phyloP scores from a whole-genome alignment of 1,140 invertebrate species.

The Plectus sambesii region DNA sequence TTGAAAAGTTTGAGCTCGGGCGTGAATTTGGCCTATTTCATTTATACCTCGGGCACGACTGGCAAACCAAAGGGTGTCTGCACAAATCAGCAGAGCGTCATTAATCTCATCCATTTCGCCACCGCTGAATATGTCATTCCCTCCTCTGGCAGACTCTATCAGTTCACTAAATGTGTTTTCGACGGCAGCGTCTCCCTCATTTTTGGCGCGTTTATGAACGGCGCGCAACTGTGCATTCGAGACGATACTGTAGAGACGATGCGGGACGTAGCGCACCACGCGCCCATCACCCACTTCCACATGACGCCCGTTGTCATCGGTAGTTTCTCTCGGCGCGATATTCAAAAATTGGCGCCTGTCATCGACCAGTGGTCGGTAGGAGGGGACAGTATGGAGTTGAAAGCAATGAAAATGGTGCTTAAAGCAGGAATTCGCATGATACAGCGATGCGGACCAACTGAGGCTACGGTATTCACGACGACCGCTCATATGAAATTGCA shows the following conservation, averaged over 20 bases:
- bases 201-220: slow-evolving; percentile 1
- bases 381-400: slow-evolving; percentile 4
- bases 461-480: slow-evolving; percentile 11
- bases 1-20: background rate
- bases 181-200: slow-evolving; percentile 5
- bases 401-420: slow-evolving; percentile 3
- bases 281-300: background rate
- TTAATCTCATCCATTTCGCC: slow-evolving; percentile 2
- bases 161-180: slow-evolving; percentile 3
- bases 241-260: background rate
- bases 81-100: background rate
- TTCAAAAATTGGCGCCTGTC: background rate
- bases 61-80: slow-evolving; percentile 7
- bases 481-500: background rate
- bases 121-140: slow-evolving; percentile 5
- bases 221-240: background rate
- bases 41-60: slow-evolving; percentile 8
- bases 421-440: slow-evolving; percentile 7
- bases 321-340: background rate
- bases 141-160: background rate
- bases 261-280: too few species aligned
- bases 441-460: slow-evolving; percentile 17
- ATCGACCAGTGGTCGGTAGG: slow-evolving; percentile 11
- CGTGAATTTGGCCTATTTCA: background rate
- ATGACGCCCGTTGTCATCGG: slow-evolving; percentile 7